Percentiles rank a stretch among this genome's conserved stretches.
These are phyloP conservation scores for Chaenocephalus aceratus DNA, from an alignment of 2,113 vertebrate genomes.

Conservation along the genomic window DNA sequence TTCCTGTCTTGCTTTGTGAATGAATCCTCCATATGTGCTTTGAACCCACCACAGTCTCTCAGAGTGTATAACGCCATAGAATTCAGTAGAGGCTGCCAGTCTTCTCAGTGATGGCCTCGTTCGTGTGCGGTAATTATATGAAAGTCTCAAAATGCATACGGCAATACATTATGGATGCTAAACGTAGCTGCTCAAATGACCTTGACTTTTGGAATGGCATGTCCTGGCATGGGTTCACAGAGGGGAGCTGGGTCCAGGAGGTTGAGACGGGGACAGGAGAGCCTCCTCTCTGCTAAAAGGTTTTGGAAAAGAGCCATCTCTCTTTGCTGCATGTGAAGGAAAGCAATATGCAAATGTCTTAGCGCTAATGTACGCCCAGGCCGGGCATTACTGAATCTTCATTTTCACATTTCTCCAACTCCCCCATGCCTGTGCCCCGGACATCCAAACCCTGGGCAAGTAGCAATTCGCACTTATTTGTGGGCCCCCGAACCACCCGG, in stretches of 20 bases:
- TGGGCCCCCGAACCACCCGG: constrained; percentile 52
- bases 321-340: constrained; percentile 21
- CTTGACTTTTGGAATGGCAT: constrained; percentile 25
- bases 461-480: constrained; percentile 77
- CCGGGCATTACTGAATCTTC: constrained; percentile 28
- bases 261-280: constrained; percentile 22
- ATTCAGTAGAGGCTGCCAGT: background rate
- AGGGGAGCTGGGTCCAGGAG: constrained; percentile 24
- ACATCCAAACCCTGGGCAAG: constrained; percentile 64
- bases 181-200: constrained; percentile 34
- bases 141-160: constrained; percentile 30
- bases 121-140: constrained; percentile 40
- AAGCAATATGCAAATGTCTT: constrained; percentile 47
- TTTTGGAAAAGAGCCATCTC: constrained; percentile 30
- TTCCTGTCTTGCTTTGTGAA: background rate
- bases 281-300: constrained; percentile 15
- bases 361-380: constrained; percentile 23
- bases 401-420: constrained; percentile 62
- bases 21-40: background rate
- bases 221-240: constrained; percentile 8
- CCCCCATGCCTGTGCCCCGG: constrained; percentile 42
- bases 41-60: background rate
- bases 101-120: constrained; percentile 7
- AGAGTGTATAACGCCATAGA: too few species aligned
- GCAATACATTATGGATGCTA: constrained; percentile 40